A percentile compares a stretch with the other conserved stretches of the same genome.
Conservation (phyloP, 2,113 vertebrate genomes). For the Maccullochella peelii region DNA sequence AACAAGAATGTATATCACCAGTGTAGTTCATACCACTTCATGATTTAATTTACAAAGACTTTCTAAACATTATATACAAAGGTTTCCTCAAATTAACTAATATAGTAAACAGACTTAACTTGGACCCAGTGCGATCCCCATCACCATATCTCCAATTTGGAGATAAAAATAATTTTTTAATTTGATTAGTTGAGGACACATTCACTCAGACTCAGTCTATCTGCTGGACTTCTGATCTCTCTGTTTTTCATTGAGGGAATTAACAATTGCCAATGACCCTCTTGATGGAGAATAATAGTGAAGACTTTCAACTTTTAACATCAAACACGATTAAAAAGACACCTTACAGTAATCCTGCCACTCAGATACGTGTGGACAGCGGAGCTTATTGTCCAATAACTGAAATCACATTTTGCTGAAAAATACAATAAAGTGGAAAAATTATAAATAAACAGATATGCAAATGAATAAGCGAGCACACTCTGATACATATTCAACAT, state of each 20-base stretch:
- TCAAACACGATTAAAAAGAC: background rate
- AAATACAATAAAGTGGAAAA: background rate
- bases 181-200: background rate
- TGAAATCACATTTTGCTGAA: background rate
- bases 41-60: background rate
- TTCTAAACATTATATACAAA: background rate
- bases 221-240: background rate
- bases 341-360: background rate
- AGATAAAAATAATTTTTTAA: background rate
- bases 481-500: background rate
- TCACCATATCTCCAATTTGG: background rate
- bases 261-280: background rate
- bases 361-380: background rate
- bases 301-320: background rate
- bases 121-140: background rate
- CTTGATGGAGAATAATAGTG: background rate
- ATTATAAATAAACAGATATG: background rate
- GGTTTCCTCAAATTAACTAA: background rate
- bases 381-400: background rate
- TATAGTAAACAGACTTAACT: background rate
- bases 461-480: background rate
- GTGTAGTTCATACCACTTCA: background rate
- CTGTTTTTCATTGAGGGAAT: background rate
- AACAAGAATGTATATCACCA: background rate
- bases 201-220: background rate